A percentile compares a stretch with the other conserved stretches of the same genome.
Evolutionary conservation across 2,888 invertebrate species (phyloP).

Genomic region (Timema cristinae): DNA sequence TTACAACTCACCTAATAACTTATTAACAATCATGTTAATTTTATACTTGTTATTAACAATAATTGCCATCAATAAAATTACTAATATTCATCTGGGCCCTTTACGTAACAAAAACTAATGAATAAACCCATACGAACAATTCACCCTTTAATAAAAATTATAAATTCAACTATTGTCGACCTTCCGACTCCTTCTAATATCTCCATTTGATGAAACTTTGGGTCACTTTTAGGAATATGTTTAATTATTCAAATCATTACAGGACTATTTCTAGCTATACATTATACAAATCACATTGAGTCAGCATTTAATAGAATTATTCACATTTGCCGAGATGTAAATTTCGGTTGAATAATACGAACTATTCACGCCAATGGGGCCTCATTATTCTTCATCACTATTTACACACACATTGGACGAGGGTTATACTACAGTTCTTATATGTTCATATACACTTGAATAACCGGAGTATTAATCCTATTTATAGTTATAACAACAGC

Average conservation of each 20-base stretch:
- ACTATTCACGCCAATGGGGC: not conserved
- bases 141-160: not conserved
- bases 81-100: not conserved
- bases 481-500: constrained; percentile 66
- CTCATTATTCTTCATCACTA: too few relatives aligned
- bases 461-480: constrained; percentile 60
- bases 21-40: not conserved
- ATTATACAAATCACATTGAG: too few relatives aligned
- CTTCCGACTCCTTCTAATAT: not conserved
- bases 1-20: not conserved
- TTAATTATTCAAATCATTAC: too few relatives aligned
- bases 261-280: too few relatives aligned
- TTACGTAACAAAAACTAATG: not conserved
- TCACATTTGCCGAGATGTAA: not conserved
- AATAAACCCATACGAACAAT: not conserved
- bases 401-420: too few relatives aligned
- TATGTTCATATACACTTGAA: constrained; percentile 57
- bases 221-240: too few relatives aligned
- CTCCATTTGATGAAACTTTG: not conserved
- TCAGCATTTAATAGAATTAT: not conserved
- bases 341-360: not conserved
- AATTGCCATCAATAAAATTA: not conserved
- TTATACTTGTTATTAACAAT: not conserved
- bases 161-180: not conserved
- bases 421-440: constrained; percentile 49